These are phyloP conservation scores for Neosalanx taihuensis DNA, from an alignment of 2,797 vertebrate genomes.

Conservation along the genomic window DNA sequence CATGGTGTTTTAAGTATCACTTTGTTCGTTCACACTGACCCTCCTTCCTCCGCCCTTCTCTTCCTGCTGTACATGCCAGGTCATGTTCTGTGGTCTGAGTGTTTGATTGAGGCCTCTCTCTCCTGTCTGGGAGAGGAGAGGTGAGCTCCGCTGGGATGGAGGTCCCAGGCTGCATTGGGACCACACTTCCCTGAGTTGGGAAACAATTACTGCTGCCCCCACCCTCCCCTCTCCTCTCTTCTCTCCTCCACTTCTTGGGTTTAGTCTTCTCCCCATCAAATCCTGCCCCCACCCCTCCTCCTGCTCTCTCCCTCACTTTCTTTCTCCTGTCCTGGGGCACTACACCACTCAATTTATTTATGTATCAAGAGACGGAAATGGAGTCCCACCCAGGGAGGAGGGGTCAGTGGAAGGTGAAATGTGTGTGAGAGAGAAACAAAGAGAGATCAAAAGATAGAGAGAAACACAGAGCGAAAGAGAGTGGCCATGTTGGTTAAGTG, in stretches of 20 bases:
- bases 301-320: constrained; percentile 26
- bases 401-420: constrained; percentile 65
- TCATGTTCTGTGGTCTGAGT: constrained; percentile 61
- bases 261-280: background rate
- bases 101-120: constrained; percentile 65
- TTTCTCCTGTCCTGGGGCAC: constrained; percentile 64
- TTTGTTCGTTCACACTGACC: constrained; percentile 69
- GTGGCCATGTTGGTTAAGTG: background rate
- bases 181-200: constrained; percentile 58
- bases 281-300: background rate
- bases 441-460: background rate
- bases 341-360: constrained; percentile 72
- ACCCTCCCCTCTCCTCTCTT: constrained; percentile 25
- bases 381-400: constrained; percentile 66
- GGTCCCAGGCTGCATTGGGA: constrained; percentile 42
- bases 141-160: constrained; percentile 49
- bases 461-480: too few relatives aligned
- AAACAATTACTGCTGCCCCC: constrained; percentile 61
- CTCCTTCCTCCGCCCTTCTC: constrained; percentile 49
- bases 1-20: constrained; percentile 60
- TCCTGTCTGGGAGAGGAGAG: constrained; percentile 54
- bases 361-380: constrained; percentile 71
- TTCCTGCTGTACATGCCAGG: constrained; percentile 58
- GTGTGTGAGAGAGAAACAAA: constrained; percentile 19
- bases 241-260: constrained; percentile 40